Base-by-base conservation (phyloP, 2,888 invertebrate species). In the Suillia variegata region DNA sequence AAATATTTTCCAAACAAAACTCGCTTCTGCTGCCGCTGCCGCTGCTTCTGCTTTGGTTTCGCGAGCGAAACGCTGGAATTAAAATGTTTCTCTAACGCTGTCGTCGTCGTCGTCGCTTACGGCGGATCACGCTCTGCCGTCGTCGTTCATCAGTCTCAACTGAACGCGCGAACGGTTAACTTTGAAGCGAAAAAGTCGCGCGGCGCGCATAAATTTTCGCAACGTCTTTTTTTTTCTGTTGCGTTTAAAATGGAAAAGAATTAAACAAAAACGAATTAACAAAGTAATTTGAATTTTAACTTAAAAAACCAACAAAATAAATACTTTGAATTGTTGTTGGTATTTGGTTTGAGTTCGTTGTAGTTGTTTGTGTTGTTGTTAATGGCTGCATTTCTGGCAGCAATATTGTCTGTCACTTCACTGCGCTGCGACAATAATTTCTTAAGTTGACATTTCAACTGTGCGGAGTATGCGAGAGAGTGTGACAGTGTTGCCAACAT, bases 1-100 rank as follows among this genome's bases (percentile, higher is more conserved):
- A 50, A 63, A 65, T 64, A 66, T 64, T 68, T 71, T 59, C 63
- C 62, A 61, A 59, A 42, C 49, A 54, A 33, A 56, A 58, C 59
- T 54, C 38, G 10, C n/a, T 38, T 38, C 12, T 38, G 38, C n/a
- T 38, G 38, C n/a, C 12, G 5, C 6, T 26, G 26, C 10, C 6
- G 5, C 6, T 26, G 26, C 26, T 26, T 26, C 6, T 26, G 26
- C n/a, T n/a, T n/a, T n/a, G n/a, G n/a, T 10, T 26, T 5, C 10
- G 10, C 10, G 26, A 5, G 26, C 26, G 10, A 26, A 26, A 26
- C 10, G 26, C n/a, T 38, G 4, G 38, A n/a, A 38, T 10, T n/a
- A n/a, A 10, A 38, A 38, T 38, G 38, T 38, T 38, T 31, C 12
- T 12, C 31, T 8, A 8, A 6, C 6, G 6, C 31, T 31, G 31